Conservation (phyloP, 2,113 vertebrate genomes). For the Bambusicola thoracicus region DNA sequence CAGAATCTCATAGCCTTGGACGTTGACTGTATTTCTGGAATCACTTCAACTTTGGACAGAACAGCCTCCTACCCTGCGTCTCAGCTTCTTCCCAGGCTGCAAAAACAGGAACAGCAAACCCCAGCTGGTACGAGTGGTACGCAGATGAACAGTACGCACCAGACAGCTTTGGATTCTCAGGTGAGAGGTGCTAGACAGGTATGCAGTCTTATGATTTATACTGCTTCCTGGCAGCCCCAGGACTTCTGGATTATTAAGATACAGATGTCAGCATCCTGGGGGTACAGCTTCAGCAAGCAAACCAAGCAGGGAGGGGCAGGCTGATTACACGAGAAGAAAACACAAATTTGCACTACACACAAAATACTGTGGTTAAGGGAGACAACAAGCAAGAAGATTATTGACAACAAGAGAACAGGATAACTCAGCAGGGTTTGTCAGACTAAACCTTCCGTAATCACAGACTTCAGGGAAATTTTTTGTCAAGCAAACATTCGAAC, state of each 20-base stretch:
- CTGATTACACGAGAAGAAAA: conserved; percentile 3
- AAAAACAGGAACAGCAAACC: background rate
- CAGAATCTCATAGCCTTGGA: background rate
- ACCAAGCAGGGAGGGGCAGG: conserved; percentile 3
- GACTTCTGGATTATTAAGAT: conserved; percentile 48
- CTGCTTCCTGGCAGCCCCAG: conserved; percentile 37
- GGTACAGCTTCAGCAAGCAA: background rate
- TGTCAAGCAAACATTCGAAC: conserved; percentile 57
- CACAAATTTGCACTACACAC: background rate
- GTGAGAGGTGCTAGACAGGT: conserved; percentile 42
- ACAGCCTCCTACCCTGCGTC: background rate
- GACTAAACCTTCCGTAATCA: conserved; percentile 50
- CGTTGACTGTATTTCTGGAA: background rate
- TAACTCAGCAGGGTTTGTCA: conserved; percentile 46
- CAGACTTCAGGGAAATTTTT: conserved; percentile 49
- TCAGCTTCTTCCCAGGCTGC: background rate
- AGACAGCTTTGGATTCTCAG: conserved; percentile 16
- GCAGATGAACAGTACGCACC: background rate
- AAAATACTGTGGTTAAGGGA: conserved; percentile 54
- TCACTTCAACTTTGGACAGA: background rate
- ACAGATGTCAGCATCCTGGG: conserved; percentile 24
- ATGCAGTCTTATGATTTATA: conserved; percentile 10
- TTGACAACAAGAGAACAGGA: conserved; percentile 15
- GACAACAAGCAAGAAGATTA: conserved; percentile 14
- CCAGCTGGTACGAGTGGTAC: conserved; percentile 15